Evolutionary conservation across 2,888 invertebrate genomes (phyloP), one percentile per base, ranked within the genome.

Genomic region (Nemurella pictetii): DNA sequence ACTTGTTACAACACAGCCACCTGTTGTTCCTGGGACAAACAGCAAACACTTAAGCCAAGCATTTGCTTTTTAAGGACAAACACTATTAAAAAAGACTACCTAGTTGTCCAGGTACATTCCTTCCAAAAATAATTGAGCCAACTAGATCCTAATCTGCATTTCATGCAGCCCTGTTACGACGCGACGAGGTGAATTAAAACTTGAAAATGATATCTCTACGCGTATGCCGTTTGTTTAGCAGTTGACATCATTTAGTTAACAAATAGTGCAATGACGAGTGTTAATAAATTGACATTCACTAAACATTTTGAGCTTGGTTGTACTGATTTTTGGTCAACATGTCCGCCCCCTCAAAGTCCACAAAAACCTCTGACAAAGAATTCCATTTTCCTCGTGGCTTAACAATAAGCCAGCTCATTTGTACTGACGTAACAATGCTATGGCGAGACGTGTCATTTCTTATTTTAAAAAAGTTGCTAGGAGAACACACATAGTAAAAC

Each of bases 1-100:
- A 72, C 72, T 72, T 55, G 55, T 36, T 55, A 82, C 82, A 82
- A 72, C 82, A 81, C 3, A 82, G 28, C 82, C 82, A 82, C 82
- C 82, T 82, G 82, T 82, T 82, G 55, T 78, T 78, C 29, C 25
- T 5, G 30, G 15, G 78, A 7, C 78, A 78, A 78, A 78, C 78
- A 78, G 78, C 28, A 78, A 78, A 78, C 78, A 78, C 78, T 30
- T 30, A 20, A 20, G 0, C 15, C 78, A n/a, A 29, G 78, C 29
- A 30, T 78, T 12, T 7, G 29, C 55, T 55, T 55, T 78, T 29
- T 30, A 30, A 29, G 28, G 78, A 30, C 78, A 78, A 78, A 78
- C 78, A 78, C 75, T 26, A 75, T 75, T 28, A 28, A 29, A 27
- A 30, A 78, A 78, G 78, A 78, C 78, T 29, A 55, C 15, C 29